A percentile compares a stretch with the other conserved stretches of the same genome.
Conservation (phyloP, 2,888 invertebrate genomes). For the Erannis defoliaria region DNA sequence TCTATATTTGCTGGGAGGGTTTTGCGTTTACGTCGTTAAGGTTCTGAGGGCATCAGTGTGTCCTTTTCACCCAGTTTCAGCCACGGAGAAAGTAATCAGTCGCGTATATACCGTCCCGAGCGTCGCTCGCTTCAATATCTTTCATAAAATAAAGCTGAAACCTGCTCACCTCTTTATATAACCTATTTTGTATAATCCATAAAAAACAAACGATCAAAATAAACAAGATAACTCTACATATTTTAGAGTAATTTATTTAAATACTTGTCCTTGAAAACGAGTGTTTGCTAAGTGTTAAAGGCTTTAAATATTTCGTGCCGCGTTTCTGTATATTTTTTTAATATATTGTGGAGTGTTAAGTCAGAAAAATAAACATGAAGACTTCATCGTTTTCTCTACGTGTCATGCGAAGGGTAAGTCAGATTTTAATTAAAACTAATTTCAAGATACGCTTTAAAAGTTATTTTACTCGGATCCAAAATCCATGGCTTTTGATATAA, state of each 20-base stretch:
- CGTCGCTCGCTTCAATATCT: constrained; percentile 65
- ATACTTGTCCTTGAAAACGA: constrained; percentile 44
- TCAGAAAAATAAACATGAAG: constrained; percentile 88
- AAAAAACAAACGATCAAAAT: constrained; percentile 12
- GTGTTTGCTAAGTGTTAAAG: constrained; percentile 46
- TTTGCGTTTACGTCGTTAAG: constrained; percentile 57
- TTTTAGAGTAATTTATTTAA: constrained; percentile 16
- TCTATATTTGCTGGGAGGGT: constrained; percentile 41
- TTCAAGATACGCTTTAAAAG: background rate
- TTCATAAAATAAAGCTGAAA: constrained; percentile 52
- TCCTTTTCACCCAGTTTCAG: constrained; percentile 82
- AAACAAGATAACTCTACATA: constrained; percentile 8
- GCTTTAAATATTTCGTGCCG: constrained; percentile 39
- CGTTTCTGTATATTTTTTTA: constrained; percentile 43
- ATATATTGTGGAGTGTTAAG: constrained; percentile 49
- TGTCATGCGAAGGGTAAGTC: constrained; percentile 92
- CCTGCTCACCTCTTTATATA: constrained; percentile 37
- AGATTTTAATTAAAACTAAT: background rate
- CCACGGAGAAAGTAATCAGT: constrained; percentile 76
- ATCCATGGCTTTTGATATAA: background rate
- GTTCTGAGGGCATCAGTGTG: constrained; percentile 55
- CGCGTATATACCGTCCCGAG: constrained; percentile 80
- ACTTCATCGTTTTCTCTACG: constrained; percentile 92
- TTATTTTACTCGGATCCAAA: background rate
- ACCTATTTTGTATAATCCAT: constrained; percentile 28